Evolutionary conservation across 2,113 vertebrate species (phyloP).

Genomic region (Rhea pennata): DNA sequence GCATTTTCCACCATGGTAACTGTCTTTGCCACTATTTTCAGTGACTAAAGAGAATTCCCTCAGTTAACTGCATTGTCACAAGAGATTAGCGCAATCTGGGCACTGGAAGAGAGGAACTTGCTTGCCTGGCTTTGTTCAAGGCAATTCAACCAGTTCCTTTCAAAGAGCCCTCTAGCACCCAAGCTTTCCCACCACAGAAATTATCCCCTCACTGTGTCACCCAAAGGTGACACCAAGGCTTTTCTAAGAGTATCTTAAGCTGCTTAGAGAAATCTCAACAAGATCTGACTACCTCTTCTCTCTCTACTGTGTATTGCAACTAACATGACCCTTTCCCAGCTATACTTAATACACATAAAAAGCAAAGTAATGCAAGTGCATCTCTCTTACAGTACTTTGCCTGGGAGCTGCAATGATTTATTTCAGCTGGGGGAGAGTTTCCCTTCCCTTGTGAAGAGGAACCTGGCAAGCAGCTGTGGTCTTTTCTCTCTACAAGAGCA

Average conservation of each 20-base stretch:
- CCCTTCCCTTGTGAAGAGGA: not conserved
- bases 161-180: not conserved
- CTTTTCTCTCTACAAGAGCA: not conserved
- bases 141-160: not conserved
- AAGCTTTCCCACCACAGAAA: not conserved
- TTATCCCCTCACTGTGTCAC: not conserved
- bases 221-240: not conserved
- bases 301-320: fast-evolving
- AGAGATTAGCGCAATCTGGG: not conserved
- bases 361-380: not conserved
- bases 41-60: not conserved
- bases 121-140: not conserved
- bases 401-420: not conserved
- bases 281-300: not conserved
- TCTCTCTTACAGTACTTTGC: fast-evolving
- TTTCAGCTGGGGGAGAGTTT: not conserved
- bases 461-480: not conserved
- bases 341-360: fast-evolving
- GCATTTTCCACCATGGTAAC: not conserved
- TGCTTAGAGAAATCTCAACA: not conserved
- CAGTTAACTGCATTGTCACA: not conserved
- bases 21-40: not conserved
- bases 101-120: not conserved
- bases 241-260: not conserved
- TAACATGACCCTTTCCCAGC: not conserved